These are phyloP conservation scores for Saxidomus purpurata DNA, from an alignment of 1,140 invertebrate genomes.

Conservation along the genomic window DNA sequence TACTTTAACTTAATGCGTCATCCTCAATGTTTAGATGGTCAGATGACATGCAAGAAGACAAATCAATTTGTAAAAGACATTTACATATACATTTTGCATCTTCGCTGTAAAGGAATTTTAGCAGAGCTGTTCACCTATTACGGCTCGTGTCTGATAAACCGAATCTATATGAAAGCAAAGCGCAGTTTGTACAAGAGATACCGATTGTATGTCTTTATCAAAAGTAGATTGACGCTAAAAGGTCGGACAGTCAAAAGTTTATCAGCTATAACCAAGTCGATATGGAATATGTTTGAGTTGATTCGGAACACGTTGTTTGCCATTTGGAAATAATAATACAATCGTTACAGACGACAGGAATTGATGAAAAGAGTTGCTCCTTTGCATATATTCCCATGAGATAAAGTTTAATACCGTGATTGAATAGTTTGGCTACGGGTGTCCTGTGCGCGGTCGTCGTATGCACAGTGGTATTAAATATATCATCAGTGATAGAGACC, in stretches of 20 bases:
- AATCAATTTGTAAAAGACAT: too few relatives aligned
- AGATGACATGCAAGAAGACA: too few relatives aligned
- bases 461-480: not conserved
- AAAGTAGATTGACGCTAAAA: too few relatives aligned
- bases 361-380: not conserved
- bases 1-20: slow-evolving; percentile 6
- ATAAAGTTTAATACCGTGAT: not conserved
- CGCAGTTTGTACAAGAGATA: too few relatives aligned
- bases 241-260: too few relatives aligned
- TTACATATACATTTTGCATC: not conserved
- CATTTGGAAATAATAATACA: not conserved
- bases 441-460: not conserved
- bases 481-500: not conserved
- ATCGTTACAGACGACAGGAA: not conserved
- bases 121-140: not conserved
- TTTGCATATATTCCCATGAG: not conserved
- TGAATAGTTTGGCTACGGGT: too few relatives aligned
- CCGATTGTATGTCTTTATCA: too few relatives aligned
- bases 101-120: not conserved
- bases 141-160: too few relatives aligned
- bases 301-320: too few relatives aligned
- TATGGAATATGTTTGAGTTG: too few relatives aligned
- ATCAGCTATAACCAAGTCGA: too few relatives aligned
- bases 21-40: not conserved
- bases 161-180: too few relatives aligned